Evolutionary conservation across 2,113 vertebrate genomes (phyloP), one percentile per base, ranked within the genome.

Genomic region (Opisthocomus hoazin): DNA sequence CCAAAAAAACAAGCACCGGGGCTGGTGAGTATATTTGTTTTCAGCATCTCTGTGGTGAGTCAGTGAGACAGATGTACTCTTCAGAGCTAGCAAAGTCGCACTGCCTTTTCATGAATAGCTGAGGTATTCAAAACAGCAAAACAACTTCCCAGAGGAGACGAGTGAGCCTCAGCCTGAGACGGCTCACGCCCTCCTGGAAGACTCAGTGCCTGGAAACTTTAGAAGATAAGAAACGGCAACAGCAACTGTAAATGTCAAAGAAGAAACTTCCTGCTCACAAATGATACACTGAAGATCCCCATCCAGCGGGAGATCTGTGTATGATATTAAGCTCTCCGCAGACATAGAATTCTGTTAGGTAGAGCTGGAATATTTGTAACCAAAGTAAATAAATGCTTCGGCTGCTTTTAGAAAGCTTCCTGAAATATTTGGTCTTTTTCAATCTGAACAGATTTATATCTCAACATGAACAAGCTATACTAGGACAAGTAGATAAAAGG

Each of bases 161-260:
- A 95, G 70, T 7, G 24, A 7, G 21, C 34, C 54, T 46, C 84
- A 95, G 71, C 24, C 75, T 74, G 46, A 83, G 77, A 41, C 2
- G 4, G n/a, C 39, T 80, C 46, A 85, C 63, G 66, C 68, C 54
- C n/a, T 83, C 61, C 46, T 82, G 61, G 50, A 93, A 95, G 58
- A 61, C 20, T 64, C 61, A 45, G 34, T 69, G 75, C 79, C 74
- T 93, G 82, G 46, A 92, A 92, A 89, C 1, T 0, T 70, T 84
- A 74, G 64, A 81, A 96, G 64, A 63, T 48, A 93, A 78, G 78
- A 95, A 96, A 95, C 68, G 74, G 78, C 76, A 96, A 91, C 45
- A 34, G 54, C 73, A 89, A 58, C 68, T 73, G 75, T 63, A 89
- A 93, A 93, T 89, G 82, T 84, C 93, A 95, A 61, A 13, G 11